Conservation (phyloP, 2,888 invertebrate genomes). For the Tachina fera region DNA sequence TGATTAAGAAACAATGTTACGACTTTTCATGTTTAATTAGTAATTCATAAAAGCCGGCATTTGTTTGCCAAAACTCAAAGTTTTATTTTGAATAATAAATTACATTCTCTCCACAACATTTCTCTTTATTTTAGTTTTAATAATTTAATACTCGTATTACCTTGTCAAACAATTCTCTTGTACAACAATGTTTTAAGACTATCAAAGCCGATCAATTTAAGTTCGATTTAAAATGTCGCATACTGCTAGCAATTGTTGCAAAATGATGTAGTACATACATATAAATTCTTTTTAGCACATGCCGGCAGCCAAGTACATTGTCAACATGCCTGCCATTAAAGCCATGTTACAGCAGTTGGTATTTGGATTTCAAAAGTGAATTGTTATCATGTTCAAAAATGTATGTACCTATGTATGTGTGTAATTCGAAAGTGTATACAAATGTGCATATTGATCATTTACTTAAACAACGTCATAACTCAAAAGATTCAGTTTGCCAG, state of each 20-base stretch:
- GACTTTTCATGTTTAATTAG: too few relatives aligned
- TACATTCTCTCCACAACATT: neutral
- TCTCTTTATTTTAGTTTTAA: neutral
- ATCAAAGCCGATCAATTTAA: neutral
- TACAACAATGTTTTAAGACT: neutral
- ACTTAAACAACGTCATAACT: neutral
- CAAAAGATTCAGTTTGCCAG: neutral
- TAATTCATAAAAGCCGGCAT: too few relatives aligned
- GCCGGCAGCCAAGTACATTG: conserved; percentile 17
- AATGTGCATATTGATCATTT: neutral
- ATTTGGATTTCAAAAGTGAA: conserved; percentile 19
- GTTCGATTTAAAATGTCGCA: conserved; percentile 4
- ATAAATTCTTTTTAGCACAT: neutral
- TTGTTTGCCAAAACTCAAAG: too few relatives aligned
- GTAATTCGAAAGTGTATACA: neutral
- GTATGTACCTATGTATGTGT: neutral
- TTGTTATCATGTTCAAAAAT: conserved; percentile 6
- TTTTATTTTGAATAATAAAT: too few relatives aligned
- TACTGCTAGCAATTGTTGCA: conserved; percentile 4
- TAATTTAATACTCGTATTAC: neutral
- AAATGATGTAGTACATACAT: neutral
- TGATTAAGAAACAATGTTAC: too few relatives aligned
- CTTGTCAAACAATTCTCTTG: neutral
- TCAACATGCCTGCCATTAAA: conserved; percentile 30
- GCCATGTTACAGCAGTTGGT: conserved; percentile 3